These are phyloP conservation scores for Magallana gigas DNA, from an alignment of 1,140 invertebrate species.

Conservation along the genomic window DNA sequence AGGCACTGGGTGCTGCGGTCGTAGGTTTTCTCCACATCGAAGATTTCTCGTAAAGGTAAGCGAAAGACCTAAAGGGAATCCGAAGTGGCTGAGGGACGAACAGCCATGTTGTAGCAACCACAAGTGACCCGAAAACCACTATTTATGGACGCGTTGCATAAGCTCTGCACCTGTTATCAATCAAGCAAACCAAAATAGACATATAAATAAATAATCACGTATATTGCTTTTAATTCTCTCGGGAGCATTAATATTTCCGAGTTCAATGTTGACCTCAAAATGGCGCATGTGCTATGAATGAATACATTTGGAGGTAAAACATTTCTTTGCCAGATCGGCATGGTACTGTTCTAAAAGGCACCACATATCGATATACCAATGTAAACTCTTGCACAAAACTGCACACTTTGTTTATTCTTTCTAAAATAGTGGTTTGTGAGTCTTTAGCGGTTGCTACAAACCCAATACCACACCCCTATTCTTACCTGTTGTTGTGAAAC, in stretches of 20 bases:
- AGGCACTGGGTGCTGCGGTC: conserved; percentile 90
- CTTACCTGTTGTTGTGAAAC: background rate
- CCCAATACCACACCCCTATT: background rate
- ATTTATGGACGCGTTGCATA: background rate
- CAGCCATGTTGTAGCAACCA: background rate
- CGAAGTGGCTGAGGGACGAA: background rate
- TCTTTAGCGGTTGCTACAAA: background rate
- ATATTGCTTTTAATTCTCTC: no score
- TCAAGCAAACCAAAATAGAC: no score
- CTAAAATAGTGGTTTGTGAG: background rate
- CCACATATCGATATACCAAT: background rate
- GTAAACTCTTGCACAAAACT: background rate
- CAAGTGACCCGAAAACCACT: background rate
- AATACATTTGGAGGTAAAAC: no score
- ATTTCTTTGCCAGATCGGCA: no score
- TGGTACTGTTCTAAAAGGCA: background rate
- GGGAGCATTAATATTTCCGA: no score
- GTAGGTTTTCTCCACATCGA: conserved; percentile 81
- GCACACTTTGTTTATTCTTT: background rate
- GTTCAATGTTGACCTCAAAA: no score
- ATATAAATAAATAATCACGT: no score
- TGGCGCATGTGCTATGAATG: no score
- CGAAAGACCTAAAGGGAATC: background rate
- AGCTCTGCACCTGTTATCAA: no score
- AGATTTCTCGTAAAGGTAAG: conserved; percentile 72